Evolutionary conservation across 2,113 vertebrate species (phyloP).

Genomic region (Lasiurus cinereus): DNA sequence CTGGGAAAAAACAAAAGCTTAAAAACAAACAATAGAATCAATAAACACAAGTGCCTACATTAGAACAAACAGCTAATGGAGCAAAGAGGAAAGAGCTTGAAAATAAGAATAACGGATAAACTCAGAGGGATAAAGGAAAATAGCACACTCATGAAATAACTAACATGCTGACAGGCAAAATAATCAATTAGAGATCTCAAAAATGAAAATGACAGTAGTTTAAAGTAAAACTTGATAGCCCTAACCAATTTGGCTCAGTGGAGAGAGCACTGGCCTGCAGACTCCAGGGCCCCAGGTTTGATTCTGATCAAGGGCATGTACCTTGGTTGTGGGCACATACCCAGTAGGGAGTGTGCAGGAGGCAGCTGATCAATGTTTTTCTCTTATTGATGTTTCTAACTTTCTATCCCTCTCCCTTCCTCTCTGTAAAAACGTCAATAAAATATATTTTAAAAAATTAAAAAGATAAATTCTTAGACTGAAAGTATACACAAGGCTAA

Average conservation of each 20-base stretch:
- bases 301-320: no score
- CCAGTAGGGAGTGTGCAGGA: no score
- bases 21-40: background rate
- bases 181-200: background rate
- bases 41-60: background rate
- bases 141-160: background rate
- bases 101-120: background rate
- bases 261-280: no score
- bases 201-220: background rate
- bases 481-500: background rate
- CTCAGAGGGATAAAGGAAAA: background rate
- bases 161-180: background rate
- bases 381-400: no score
- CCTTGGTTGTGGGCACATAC: no score
- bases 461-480: background rate
- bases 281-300: no score
- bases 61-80: background rate
- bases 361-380: no score
- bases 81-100: background rate
- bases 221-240: background rate
- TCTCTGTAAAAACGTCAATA: background rate
- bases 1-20: background rate
- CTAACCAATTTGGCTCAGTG: no score
- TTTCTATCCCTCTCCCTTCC: no score
- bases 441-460: background rate